These are phyloP conservation scores for Struthidea cinerea DNA, from an alignment of 2,113 vertebrate species.

Conservation along the genomic window DNA sequence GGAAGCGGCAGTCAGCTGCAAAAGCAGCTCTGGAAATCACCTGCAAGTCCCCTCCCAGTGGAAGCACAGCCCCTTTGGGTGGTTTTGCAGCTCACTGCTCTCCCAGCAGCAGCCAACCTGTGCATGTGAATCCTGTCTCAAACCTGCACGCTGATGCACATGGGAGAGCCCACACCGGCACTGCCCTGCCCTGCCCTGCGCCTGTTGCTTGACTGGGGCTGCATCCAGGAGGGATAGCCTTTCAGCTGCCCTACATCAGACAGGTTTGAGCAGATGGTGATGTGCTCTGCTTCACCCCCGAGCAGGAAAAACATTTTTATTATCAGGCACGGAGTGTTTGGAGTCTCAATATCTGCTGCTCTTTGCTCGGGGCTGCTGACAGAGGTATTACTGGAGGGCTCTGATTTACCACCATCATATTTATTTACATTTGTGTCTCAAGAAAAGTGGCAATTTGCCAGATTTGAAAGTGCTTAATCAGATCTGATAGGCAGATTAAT, in stretches of 20 bases:
- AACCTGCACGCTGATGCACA: rapidly evolving
- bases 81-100: background rate
- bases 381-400: background rate
- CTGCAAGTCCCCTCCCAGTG: background rate
- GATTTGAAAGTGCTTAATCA: slow-evolving; percentile 34
- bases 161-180: background rate
- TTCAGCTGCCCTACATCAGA: background rate
- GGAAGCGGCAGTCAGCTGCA: rapidly evolving
- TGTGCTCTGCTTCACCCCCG: background rate
- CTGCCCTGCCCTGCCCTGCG: background rate
- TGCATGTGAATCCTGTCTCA: background rate
- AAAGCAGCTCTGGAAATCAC: background rate
- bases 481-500: slow-evolving; percentile 18
- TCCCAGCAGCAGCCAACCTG: background rate
- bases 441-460: slow-evolving; percentile 50
- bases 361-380: background rate
- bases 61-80: background rate
- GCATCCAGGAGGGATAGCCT: background rate
- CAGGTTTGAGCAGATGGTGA: background rate
- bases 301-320: background rate
- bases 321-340: background rate
- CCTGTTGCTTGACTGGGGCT: background rate
- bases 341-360: background rate
- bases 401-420: background rate
- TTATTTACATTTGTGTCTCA: slow-evolving; percentile 33